A percentile compares a stretch with the other conserved stretches of the same genome.
phyloP scores from a whole-genome alignment of 2,888 invertebrate genomes.

The Sipha maydis region DNA sequence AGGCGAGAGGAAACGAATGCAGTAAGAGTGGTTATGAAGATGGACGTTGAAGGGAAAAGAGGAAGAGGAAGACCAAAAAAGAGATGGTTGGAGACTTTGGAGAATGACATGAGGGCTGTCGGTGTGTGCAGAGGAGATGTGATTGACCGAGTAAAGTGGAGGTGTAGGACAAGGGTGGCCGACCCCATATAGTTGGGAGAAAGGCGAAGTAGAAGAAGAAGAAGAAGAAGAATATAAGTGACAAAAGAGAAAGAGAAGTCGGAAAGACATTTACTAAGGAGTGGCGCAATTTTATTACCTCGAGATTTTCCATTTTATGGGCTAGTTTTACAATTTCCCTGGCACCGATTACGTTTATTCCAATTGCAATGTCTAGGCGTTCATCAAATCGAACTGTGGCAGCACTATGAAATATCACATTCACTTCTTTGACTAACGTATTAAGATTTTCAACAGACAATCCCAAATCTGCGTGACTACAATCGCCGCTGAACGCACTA shows the following conservation, averaged over 20 bases:
- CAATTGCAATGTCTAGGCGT: conserved; percentile 63
- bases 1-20: no score
- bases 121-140: no score
- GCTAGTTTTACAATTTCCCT: conserved; percentile 63
- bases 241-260: background rate
- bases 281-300: conserved; percentile 46
- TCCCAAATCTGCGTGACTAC: conserved; percentile 64
- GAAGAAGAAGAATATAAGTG: background rate
- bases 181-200: no score
- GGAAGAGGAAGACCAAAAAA: no score
- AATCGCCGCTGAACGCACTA: conserved; percentile 64
- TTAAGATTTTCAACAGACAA: conserved; percentile 62
- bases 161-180: no score
- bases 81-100: no score
- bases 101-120: no score
- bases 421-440: conserved; percentile 63
- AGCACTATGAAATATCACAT: conserved; percentile 65
- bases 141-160: no score
- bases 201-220: no score
- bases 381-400: conserved; percentile 65
- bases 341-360: conserved; percentile 64
- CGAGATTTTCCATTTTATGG: conserved; percentile 62
- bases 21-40: no score
- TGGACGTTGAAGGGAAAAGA: no score
- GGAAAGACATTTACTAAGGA: background rate